These are phyloP conservation scores for Coelopa frigida DNA, from an alignment of 1,140 invertebrate species.

Conservation along the genomic window DNA sequence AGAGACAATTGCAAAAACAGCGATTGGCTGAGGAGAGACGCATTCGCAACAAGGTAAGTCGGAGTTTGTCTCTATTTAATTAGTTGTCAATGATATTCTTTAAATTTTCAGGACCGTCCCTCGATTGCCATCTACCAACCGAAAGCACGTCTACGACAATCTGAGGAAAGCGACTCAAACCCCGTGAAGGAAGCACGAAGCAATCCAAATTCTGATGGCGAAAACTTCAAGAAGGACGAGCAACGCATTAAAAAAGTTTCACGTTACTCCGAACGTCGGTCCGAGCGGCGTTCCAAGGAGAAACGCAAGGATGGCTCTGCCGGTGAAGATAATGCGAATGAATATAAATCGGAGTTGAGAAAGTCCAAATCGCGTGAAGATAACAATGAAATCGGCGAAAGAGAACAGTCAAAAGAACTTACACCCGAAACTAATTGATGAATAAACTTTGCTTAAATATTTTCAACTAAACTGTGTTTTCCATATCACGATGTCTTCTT, in stretches of 20 bases:
- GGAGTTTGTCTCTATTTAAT: background rate
- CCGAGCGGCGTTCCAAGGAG: no score
- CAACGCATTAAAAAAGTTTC: slow-evolving; percentile 11
- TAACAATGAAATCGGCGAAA: no score
- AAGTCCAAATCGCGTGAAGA: no score
- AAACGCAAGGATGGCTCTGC: no score
- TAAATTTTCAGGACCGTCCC: slow-evolving; percentile 38
- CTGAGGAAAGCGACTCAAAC: slow-evolving; percentile 21
- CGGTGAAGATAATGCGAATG: no score
- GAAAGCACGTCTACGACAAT: slow-evolving; percentile 22
- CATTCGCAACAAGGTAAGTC: slow-evolving; percentile 47
- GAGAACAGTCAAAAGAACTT: no score
- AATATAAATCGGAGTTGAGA: no score
- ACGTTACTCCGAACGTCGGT: slow-evolving; percentile 14
- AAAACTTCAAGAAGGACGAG: slow-evolving; percentile 12
- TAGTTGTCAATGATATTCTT: background rate
- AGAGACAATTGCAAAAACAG: slow-evolving; percentile 17
- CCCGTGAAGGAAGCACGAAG: slow-evolving; percentile 6
- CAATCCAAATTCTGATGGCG: slow-evolving; percentile 12
- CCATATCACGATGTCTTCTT: no score
- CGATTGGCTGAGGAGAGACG: slow-evolving; percentile 35
- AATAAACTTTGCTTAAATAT: no score
- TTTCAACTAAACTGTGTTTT: no score
- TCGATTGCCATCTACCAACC: slow-evolving; percentile 42
- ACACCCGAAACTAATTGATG: no score